Evolutionary conservation across 2,113 vertebrate genomes (phyloP), one percentile per base, ranked within the genome.

Genomic region (Elgaria multicarinata): DNA sequence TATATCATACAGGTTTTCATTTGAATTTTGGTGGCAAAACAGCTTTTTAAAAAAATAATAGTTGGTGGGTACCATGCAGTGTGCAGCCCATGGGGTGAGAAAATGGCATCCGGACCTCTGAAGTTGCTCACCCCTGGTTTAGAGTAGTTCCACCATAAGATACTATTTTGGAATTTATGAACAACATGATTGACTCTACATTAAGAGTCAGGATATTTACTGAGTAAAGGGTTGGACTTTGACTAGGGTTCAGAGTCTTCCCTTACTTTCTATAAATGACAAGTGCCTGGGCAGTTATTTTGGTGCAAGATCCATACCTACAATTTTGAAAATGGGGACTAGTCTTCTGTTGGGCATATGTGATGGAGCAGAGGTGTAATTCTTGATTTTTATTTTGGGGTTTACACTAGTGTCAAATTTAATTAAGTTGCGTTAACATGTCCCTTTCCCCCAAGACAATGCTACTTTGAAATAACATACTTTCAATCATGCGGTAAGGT

Each of bases 301-400:
- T n/a, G 33, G 33, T 44, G 46, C 44, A 78, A 33, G 44, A 78
- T 6, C 24, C 24, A 46, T 31, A 50, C 12, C 12, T 31, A 46
- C 46, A 33, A 33, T 53, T 53, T 50, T 55, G 77, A 1, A 31
- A 31, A 53, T 33, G 77, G 28, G 50, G 18, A 22, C 90, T 92
- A 94, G 89, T 94, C 92, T 95, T 94, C 94, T 94, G 92, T 94
- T 95, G 89, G 94, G 81, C 89, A 95, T 93, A 95, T 94, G 93
- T 95, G 92, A 95, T 91, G 91, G 93, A 94, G 88, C 75, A 87
- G 46, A 90, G 46, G 39, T 62, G 53, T 22, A n/a, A 84, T 93
- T 89, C 93, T 94, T 62, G 76, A 31, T 39, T 95, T 94, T 94
- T 93, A 92, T 92, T 93, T 50, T 8, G 46, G 62, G 53, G 24